Base-by-base conservation (phyloP, 1,140 invertebrate species). In the Ruditapes philippinarum region DNA sequence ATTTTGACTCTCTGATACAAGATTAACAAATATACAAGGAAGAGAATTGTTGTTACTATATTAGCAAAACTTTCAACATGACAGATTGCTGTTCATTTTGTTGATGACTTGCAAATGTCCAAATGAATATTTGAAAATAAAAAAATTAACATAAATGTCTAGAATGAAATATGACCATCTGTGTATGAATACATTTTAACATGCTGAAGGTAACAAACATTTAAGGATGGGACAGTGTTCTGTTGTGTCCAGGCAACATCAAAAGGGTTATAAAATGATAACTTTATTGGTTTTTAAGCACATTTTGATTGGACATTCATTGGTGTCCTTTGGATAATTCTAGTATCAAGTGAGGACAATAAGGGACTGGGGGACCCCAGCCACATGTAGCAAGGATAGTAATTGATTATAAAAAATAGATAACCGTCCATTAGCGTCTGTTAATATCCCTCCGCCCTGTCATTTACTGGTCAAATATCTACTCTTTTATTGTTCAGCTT, bases 371-470 rank as follows among this genome's bases (percentile, higher is more conserved):
- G n/a, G n/a, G n/a, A n/a, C n/a, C n/a, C 33, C 25, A 36, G 33
- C 31, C 33, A 70, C 33, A 31, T 70, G 65, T 33, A 38, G 5
- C 4, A 33, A 17, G 65, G 36, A 36, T 70, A 14, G 31, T 70
- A 70, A 70, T 70, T 70, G 65, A 70, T 70, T 70, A 70, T 65
- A 70, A 70, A 70, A 70, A 70, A 2, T 31, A 70, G 65, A 70
- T 70, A 70, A 70, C 65, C 28, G 38, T 40, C 33, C 36, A 70
- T 70, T 70, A 70, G 9, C 9, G 17, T 36, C 65, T 3, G 33
- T 65, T 70, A 70, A 38, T 3, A 70, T 70, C 65, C 62, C n/a
- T 31, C 1, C 1, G 22, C 57, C 25, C 28, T 70, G 65, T 70
- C 11, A 36, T 40, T 65, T 70, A 38, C 33, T 70, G 65, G 65